Evolutionary conservation across 2,113 vertebrate genomes (phyloP), one percentile per base, ranked within the genome.

Genomic region (Spheniscus mendiculus): DNA sequence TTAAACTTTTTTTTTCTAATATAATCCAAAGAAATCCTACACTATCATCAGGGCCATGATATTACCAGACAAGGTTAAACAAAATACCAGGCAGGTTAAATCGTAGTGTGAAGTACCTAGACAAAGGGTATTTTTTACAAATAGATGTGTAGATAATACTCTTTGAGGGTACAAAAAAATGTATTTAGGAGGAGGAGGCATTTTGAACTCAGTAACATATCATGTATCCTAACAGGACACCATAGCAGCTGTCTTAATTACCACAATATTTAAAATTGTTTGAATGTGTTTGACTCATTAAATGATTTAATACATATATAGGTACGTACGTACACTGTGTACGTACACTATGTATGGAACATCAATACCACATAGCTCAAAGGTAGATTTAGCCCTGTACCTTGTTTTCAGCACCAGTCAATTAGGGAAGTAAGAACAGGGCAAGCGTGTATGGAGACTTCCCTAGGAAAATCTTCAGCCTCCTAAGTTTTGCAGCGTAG

Each of bases 401-500:
- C 23, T 27, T 12, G 5, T 27, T 88, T 49, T 23, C 29, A 52
- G 38, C 58, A 27, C 12, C 1, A 2, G 19, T 7, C 29, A 42
- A 2, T 6, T 7, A 20, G 38, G 36, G 67, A 38, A 55, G 26
- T 5, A 16, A 30, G 30, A 65, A 10, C 11, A 38, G 40, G 29
- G 15, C 21, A 13, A 53, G 49, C 1, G 1, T 6, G 9, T 19
- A 10, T 6, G 4, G 66, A 44, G 12, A 13, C 7, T 10, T 53
- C 42, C 34, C 44, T 1, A 3, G 34, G 67, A 61, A 87, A 36
- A 5, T 15, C 62, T 30, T 15, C 71, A 85, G 61, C 17, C 32
- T 17, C 71, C 47, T 6, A 0, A 5, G 13, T 21, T 80, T 32
- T n/a, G 22, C 50, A 70, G 26, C 6, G 2, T 0, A 38, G 12